phyloP scores from a whole-genome alignment of 1,140 invertebrate genomes.

The Gryllus bimaculatus region DNA sequence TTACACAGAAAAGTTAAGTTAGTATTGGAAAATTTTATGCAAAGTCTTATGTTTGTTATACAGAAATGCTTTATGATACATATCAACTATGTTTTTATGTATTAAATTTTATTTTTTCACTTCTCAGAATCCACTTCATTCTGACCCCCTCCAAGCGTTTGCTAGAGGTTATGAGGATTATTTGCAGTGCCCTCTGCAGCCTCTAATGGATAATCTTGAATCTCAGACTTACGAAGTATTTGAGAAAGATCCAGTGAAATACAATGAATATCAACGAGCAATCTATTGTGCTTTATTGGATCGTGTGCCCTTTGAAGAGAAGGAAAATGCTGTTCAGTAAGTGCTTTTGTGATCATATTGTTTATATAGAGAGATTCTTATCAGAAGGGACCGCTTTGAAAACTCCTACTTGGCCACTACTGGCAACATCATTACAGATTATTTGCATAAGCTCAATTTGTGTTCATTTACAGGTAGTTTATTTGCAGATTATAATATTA shows the following conservation, averaged over 20 bases:
- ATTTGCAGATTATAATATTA: no score
- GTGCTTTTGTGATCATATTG: constrained; percentile 19
- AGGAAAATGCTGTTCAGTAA: constrained; percentile 37
- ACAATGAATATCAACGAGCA: constrained; percentile 82
- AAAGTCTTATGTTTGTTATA: no score
- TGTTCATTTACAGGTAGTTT: no score
- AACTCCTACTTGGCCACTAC: no score
- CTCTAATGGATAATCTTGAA: constrained; percentile 91
- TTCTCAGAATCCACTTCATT: constrained; percentile 22
- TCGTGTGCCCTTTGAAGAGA: constrained; percentile 38
- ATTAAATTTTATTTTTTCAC: neutral
- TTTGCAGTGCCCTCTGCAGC: constrained; percentile 82
- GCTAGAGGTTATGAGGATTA: constrained; percentile 82
- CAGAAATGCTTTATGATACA: no score
- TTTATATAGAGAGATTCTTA: no score
- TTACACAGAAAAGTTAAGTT: no score
- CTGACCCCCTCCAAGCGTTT: constrained; percentile 49
- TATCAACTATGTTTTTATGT: neutral
- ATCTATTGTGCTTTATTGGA: constrained; percentile 63
- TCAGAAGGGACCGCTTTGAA: neutral
- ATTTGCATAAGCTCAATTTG: no score
- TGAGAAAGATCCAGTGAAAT: constrained; percentile 97
- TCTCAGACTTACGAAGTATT: constrained; percentile 96
- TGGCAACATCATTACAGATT: no score
- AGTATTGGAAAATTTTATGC: no score